Conservation (phyloP, 2,113 vertebrate genomes). For the Poecilia latipinna region DNA sequence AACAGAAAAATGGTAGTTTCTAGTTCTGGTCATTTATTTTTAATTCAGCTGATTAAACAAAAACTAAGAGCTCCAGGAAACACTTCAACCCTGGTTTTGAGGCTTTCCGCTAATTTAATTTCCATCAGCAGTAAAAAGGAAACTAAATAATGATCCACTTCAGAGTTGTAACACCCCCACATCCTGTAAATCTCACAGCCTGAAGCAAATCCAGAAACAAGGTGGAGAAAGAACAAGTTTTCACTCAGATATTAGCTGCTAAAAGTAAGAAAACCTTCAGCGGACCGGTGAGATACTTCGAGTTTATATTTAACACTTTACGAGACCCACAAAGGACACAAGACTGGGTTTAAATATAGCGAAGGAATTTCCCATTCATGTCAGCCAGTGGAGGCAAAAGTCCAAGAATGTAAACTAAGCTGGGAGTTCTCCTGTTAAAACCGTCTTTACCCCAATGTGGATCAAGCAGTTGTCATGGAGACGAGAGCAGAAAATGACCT, state of each 20-base stretch:
- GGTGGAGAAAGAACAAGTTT: not conserved
- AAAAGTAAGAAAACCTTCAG: not conserved
- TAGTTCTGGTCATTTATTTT: slow-evolving; percentile 10
- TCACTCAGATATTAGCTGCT: not conserved
- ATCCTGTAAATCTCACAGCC: slow-evolving; percentile 23
- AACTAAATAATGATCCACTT: slow-evolving; percentile 46
- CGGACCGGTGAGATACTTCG: not conserved
- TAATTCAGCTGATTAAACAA: not conserved
- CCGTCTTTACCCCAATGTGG: slow-evolving; percentile 8
- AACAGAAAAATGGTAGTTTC: too few species aligned
- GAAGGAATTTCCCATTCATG: slow-evolving; percentile 21
- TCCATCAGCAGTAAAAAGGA: slow-evolving; percentile 32
- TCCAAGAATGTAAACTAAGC: slow-evolving; percentile 1
- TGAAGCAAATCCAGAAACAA: slow-evolving; percentile 12
- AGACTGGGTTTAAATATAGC: slow-evolving; percentile 1
- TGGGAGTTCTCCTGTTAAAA: not conserved
- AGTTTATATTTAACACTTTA: not conserved
- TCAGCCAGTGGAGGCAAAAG: slow-evolving; percentile 1
- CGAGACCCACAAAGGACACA: slow-evolving; percentile 12
- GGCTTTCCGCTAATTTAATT: slow-evolving; percentile 36
- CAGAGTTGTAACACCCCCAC: slow-evolving; percentile 45
- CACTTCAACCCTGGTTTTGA: slow-evolving; percentile 20
- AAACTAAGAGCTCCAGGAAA: not conserved
- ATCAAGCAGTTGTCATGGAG: slow-evolving; percentile 55
- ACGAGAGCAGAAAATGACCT: slow-evolving; percentile 16